Evolutionary conservation across 2,113 vertebrate genomes (phyloP), one percentile per base, ranked within the genome.

Genomic region (Mastomys coucha): DNA sequence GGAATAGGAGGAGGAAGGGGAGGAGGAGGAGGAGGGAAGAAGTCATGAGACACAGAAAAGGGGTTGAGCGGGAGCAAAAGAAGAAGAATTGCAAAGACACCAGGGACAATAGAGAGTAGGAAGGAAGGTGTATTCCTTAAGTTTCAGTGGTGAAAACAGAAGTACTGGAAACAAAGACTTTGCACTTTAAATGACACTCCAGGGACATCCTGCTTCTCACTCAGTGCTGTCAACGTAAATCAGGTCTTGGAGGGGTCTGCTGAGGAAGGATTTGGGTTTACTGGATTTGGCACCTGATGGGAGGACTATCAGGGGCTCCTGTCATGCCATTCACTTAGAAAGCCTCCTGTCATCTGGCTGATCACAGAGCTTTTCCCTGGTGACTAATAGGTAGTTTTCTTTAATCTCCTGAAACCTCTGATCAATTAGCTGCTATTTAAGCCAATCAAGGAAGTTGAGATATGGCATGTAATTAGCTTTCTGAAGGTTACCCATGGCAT

Each of bases 381-480:
- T 95, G 93, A 96, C 93, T 78, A 96, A 95, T 92, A 88, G 75
- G 89, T 95, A 93, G 94, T 95, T 94, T 94, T 91, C 95, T 95
- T 96, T 96, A 91, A 96, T 97, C 94, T 96, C 95, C 67, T 89
- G 95, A 98, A 97, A 96, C 69, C 96, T 95, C 95, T 95, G 97
- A 97, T 97, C 95, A 97, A 97, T 97, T 97, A 97, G 60, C 91
- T 89, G 91, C 89, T 91, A 93, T 96, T 97, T 95, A 97, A 97
- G 65, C 87, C 96, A 97, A 96, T 95, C 97, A 97, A 95, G 87
- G 63, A 87, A 95, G 89, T 92, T 82, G 73, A 95, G 92, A 91
- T 80, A 42, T 31, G 78, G 81, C 2, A 7, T 80, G 88, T 96
- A 96, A 97, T 94, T 92, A 92, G 92, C 82, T 94, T 96, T 84